phyloP scores from a whole-genome alignment of 1,140 invertebrate genomes.

The Panagrolaimus sp. region DNA sequence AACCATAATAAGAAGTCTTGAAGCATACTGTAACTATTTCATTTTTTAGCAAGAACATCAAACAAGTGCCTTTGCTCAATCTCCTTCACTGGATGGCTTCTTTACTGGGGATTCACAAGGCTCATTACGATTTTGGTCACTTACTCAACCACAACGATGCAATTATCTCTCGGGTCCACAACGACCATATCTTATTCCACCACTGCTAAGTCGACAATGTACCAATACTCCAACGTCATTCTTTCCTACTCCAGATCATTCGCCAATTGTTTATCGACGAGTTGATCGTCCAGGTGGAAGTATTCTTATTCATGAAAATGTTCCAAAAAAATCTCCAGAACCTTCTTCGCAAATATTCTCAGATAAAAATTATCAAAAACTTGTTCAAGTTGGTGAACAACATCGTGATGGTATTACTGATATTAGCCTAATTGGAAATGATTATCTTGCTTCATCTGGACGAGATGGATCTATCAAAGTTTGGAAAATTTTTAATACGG shows the following conservation, averaged over 20 bases:
- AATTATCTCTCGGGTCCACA: conserved; percentile 46
- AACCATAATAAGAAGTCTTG: background rate
- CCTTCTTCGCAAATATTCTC: background rate
- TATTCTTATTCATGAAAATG: conserved; percentile 27
- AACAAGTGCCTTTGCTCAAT: conserved; percentile 20
- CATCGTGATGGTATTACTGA: conserved; percentile 41
- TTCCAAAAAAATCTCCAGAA: conserved; percentile 21
- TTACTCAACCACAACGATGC: conserved; percentile 33
- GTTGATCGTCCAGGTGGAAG: conserved; percentile 1
- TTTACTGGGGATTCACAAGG: conserved; percentile 51
- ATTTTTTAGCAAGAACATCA: conserved; percentile 8
- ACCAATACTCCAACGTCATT: background rate
- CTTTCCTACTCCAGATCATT: background rate
- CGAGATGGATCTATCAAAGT: conserved; percentile 46
- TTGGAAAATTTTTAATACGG: conserved; percentile 24
- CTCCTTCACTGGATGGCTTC: conserved; percentile 19
- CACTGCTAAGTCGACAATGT: conserved; percentile 5
- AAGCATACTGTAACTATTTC: conserved; percentile 1
- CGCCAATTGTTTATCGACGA: conserved; percentile 20
- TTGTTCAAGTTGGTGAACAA: conserved; percentile 27
- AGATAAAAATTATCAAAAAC: background rate
- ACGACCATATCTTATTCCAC: conserved; percentile 34
- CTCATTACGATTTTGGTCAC: conserved; percentile 43
- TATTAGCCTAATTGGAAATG: conserved; percentile 37
- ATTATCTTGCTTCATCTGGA: conserved; percentile 41